Evolutionary conservation across 2,113 vertebrate genomes (phyloP), one percentile per base, ranked within the genome.

Genomic region (Ornithorhynchus anatinus): DNA sequence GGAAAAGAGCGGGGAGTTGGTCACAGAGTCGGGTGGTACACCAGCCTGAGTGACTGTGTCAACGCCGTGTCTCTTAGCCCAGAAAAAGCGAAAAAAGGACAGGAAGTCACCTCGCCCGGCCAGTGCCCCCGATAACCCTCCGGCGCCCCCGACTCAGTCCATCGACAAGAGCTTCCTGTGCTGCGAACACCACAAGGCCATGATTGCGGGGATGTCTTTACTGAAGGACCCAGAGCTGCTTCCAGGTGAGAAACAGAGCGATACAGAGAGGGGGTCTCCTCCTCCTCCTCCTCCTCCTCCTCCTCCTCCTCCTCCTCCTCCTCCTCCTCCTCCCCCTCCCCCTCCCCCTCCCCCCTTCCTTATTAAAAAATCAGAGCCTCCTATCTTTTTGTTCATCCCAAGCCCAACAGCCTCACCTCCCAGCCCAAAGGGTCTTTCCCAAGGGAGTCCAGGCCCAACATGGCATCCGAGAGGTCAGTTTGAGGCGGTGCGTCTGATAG

Each of bases 161-260:
- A 91, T 99, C 0, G 96, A 99, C 78, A 94, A 91, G 78, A 94
- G 94, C 69, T 97, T 95, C 90, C 93, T 99, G 56, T 99, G 97
- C 89, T 99, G 97, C 8, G 91, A 95, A 74, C 97, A 99, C 80
- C 98, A 99, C 79, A 95, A 95, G 81, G 95, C 96, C 52, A 99
- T 99, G 97, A 91, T 99, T 0, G 95, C 97, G 0, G 96, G 95
- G 54, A 92, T 99, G 5, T 87, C 94, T 11, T 75, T 98, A 80
- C 92, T 99, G 10, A 86, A 86, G 20, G 81, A 85, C 45, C 77
- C 90, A 0, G 17, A 87, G 51, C 22, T 64, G 8, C 83, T 93
- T 20, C 78, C 92, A 82, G 94, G 94, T 95, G 65, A 11, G 5
- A 59, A 47, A 8, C 14, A 0, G 1, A 25, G 16, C 27, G 25